Conservation (phyloP, 2,797 vertebrate genomes). For the Bradypus variegatus region DNA sequence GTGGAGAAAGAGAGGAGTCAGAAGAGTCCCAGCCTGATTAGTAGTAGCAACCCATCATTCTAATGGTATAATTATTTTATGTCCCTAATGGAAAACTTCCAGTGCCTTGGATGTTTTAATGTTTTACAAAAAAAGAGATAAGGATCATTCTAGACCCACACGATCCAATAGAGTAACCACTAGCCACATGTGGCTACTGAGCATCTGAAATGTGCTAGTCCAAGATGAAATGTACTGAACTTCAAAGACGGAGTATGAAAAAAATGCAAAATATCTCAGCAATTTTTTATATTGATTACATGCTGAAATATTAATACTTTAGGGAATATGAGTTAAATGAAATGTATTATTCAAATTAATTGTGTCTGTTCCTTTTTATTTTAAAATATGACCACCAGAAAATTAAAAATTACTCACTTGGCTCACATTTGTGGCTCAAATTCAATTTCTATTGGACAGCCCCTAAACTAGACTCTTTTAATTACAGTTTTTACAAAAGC, state of each 20-base stretch:
- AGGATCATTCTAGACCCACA: not conserved
- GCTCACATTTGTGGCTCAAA: not conserved
- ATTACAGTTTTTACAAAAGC: not conserved
- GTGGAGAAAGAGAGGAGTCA: not conserved
- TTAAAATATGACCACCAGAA: not conserved
- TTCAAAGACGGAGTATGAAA: not conserved
- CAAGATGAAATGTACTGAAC: not conserved
- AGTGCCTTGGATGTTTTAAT: not conserved
- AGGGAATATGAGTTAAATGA: not conserved
- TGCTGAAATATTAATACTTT: conserved; percentile 7
- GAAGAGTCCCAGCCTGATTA: conserved; percentile 50
- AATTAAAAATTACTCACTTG: not conserved
- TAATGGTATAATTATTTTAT: not conserved
- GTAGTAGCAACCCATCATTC: conserved; percentile 24
- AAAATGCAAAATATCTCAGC: not conserved
- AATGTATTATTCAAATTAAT: not conserved
- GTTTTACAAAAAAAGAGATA: not conserved
- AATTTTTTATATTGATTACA: not conserved
- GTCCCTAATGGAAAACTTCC: not conserved
- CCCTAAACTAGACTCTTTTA: not conserved
- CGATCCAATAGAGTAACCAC: not conserved
- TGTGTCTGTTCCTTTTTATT: not conserved
- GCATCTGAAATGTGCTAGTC: not conserved
- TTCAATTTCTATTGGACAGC: not conserved
- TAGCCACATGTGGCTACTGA: not conserved